Evolutionary conservation across 2,888 invertebrate species (phyloP).

Genomic region (Adineta ricciae): DNA sequence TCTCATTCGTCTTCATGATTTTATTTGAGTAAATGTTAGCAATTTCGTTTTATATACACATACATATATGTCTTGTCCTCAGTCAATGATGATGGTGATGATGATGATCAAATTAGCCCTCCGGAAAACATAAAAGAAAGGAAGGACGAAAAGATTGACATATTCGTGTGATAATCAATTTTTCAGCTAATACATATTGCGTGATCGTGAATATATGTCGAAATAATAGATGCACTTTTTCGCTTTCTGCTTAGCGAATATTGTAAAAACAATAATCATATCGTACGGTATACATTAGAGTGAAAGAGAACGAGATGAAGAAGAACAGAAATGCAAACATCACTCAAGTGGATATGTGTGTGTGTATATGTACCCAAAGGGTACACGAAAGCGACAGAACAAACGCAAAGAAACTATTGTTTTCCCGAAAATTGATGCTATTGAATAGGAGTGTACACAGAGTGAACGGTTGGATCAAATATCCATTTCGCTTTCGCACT

Average conservation of each 20-base stretch:
- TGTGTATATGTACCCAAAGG: background rate
- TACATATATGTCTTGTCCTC: background rate
- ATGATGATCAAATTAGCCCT: background rate
- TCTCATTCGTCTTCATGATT: conserved; percentile 9
- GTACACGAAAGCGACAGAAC: background rate
- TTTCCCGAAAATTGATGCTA: conserved; percentile 3
- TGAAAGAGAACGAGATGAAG: background rate
- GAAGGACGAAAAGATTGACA: background rate
- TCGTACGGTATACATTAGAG: background rate
- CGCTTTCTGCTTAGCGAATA: background rate
- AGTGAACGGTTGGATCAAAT: background rate
- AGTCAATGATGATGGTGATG: background rate
- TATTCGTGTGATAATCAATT: background rate
- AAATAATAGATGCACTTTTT: background rate
- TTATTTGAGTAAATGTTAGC: conserved; percentile 15
- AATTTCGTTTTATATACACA: background rate
- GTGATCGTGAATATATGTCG: background rate
- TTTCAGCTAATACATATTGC: background rate
- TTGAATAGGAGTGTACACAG: background rate
- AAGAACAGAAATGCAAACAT: background rate
- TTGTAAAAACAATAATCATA: background rate
- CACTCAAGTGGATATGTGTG: background rate
- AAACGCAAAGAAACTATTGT: background rate
- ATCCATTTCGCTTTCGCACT: background rate
- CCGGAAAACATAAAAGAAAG: background rate